Conservation (phyloP, 2,888 invertebrate species). For the Pemphredon lugubris region DNA sequence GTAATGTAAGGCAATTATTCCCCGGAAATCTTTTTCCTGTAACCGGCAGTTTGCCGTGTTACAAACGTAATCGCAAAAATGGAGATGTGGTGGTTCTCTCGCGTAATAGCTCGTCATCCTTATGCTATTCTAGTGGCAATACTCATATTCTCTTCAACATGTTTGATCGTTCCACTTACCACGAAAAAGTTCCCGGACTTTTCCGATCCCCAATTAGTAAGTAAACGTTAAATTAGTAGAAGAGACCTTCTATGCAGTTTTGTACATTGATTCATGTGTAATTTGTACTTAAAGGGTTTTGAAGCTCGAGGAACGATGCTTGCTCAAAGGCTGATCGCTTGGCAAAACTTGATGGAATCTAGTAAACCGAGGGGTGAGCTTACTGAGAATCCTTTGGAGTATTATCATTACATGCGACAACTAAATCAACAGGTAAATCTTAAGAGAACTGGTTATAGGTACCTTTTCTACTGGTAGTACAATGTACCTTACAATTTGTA, state of each 20-base stretch:
- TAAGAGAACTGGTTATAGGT: background rate
- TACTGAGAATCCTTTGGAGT: constrained; percentile 86
- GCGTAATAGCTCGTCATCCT: constrained; percentile 86
- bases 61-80: constrained; percentile 40
- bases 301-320: constrained; percentile 94
- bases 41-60: too few relatives aligned
- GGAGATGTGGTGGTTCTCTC: constrained; percentile 82
- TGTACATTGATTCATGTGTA: too few relatives aligned
- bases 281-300: too few relatives aligned
- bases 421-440: constrained; percentile 62
- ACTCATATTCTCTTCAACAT: constrained; percentile 85
- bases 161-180: constrained; percentile 86
- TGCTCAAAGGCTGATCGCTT: constrained; percentile 90
- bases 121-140: constrained; percentile 85
- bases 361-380: constrained; percentile 87
- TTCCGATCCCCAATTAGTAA: constrained; percentile 91
- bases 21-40: too few relatives aligned
- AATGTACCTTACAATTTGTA: constrained; percentile 28
- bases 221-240: constrained; percentile 59
- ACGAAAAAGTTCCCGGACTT: constrained; percentile 89
- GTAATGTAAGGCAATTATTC: too few relatives aligned
- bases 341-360: constrained; percentile 91
- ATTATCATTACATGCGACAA: constrained; percentile 72
- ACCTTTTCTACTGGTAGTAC: background rate
- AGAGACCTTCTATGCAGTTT: background rate